These are phyloP conservation scores for Catharus minimus DNA, from an alignment of 2,113 vertebrate species.

Conservation along the genomic window DNA sequence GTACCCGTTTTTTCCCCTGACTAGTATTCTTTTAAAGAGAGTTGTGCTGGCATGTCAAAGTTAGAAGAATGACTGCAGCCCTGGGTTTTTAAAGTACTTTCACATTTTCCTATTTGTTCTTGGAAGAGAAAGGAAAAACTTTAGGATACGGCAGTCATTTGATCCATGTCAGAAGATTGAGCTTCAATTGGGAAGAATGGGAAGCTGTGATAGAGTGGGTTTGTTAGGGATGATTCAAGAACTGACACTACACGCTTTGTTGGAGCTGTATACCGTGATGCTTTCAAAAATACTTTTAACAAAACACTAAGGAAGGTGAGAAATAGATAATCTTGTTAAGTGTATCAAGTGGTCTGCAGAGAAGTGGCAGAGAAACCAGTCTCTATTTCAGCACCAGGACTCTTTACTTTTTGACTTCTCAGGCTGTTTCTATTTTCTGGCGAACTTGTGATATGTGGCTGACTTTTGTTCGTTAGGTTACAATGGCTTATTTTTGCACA, in stretches of 20 bases:
- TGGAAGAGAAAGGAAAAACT: neutral
- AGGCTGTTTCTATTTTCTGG: neutral
- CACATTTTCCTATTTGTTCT: neutral
- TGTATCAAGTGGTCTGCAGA: neutral
- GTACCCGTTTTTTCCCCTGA: rapidly evolving
- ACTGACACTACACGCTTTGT: neutral
- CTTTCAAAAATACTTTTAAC: neutral
- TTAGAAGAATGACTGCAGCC: neutral
- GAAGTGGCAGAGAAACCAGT: neutral
- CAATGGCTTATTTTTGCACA: neutral
- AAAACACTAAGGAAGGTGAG: neutral
- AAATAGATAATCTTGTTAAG: neutral
- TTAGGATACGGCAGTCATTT: neutral
- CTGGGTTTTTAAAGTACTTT: neutral
- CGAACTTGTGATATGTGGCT: neutral
- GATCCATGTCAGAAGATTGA: neutral
- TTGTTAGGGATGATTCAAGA: neutral
- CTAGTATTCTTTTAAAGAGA: neutral
- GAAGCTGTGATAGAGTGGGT: neutral
- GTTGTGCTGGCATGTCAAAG: neutral
- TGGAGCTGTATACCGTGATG: neutral
- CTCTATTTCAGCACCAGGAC: neutral
- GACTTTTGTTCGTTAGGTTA: neutral
- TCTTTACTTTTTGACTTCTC: neutral
- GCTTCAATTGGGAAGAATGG: neutral